Conservation (phyloP, 2,113 vertebrate genomes). For the Chlorodrepanis virens region DNA sequence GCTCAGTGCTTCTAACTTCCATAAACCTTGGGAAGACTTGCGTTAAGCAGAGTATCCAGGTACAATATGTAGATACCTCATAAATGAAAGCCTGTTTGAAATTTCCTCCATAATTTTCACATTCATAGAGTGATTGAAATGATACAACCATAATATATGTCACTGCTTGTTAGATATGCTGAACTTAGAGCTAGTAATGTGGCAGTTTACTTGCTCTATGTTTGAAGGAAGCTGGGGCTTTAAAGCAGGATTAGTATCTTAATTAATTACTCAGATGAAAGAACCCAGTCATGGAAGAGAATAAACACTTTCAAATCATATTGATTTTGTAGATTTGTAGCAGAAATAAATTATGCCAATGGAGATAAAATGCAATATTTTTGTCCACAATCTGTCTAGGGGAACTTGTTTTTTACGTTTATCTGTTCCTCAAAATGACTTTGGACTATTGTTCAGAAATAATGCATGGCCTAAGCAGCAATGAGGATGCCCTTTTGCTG, state of each 20-base stretch:
- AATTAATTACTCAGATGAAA: not conserved
- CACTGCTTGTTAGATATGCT: not conserved
- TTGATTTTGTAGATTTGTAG: not conserved
- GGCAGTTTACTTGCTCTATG: not conserved
- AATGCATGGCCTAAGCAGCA: not conserved
- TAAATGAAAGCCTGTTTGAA: not conserved
- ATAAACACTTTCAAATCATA: not conserved
- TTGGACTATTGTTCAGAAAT: not conserved
- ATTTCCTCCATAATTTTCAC: not conserved
- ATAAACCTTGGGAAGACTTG: not conserved
- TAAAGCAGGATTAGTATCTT: not conserved
- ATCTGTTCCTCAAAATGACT: not conserved
- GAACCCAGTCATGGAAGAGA: not conserved
- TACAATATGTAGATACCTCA: not conserved
- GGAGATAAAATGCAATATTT: not conserved
- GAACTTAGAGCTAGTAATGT: not conserved
- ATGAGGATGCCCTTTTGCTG: not conserved
- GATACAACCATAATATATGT: not conserved
- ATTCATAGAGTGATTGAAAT: rapidly evolving
- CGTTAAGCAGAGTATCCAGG: not conserved
- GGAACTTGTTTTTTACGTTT: not conserved
- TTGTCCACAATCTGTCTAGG: not conserved
- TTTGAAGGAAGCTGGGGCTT: not conserved
- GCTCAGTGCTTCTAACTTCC: not conserved
- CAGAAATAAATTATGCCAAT: not conserved